Percentiles rank a stretch among this genome's conserved stretches.
These are phyloP conservation scores for Oryzias celebensis DNA, from an alignment of 2,113 vertebrate genomes.

Conservation along the genomic window DNA sequence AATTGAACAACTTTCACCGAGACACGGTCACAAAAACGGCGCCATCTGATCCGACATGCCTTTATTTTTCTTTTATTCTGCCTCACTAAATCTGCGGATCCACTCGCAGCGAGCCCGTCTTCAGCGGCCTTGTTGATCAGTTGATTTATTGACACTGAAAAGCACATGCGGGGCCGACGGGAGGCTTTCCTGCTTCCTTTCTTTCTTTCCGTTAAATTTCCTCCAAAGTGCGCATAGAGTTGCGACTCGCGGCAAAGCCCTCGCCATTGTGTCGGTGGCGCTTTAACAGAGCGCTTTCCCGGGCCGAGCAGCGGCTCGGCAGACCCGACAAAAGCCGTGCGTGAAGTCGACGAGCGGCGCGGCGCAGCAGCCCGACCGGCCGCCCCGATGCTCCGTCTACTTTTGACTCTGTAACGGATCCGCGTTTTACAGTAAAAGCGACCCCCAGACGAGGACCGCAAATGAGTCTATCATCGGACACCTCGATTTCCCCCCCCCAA, in stretches of 20 bases:
- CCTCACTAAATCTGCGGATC: slow-evolving; percentile 2
- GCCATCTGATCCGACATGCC: slow-evolving; percentile 1
- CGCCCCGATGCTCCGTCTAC: slow-evolving; percentile 18
- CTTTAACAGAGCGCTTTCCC: slow-evolving; percentile 63
- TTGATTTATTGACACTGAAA: slow-evolving; percentile 23
- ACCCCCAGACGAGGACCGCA: slow-evolving; percentile 23
- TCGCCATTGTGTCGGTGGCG: slow-evolving; percentile 64
- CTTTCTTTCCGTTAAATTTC: slow-evolving; percentile 44
- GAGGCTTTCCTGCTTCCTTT: slow-evolving; percentile 38
- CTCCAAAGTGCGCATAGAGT: slow-evolving; percentile 71
- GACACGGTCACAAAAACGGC: slow-evolving; percentile 29
- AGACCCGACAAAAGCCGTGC: slow-evolving; percentile 4
- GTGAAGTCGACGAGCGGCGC: slow-evolving; percentile 35
- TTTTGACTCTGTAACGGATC: slow-evolving; percentile 66
- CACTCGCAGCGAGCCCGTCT: slow-evolving; percentile 37
- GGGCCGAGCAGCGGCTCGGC: slow-evolving; percentile 37
- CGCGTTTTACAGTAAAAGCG: slow-evolving; percentile 34
- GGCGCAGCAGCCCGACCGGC: slow-evolving; percentile 45
- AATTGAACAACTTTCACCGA: slow-evolving; percentile 60
- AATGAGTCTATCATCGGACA: slow-evolving; percentile 62
- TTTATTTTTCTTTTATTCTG: background rate
- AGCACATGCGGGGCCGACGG: slow-evolving; percentile 41
- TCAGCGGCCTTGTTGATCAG: slow-evolving; percentile 42
- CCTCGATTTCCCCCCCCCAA: slow-evolving; percentile 18
- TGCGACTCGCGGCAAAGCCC: slow-evolving; percentile 53